Base-by-base conservation (phyloP, 2,888 invertebrate genomes). In the Sisyra nigra region DNA sequence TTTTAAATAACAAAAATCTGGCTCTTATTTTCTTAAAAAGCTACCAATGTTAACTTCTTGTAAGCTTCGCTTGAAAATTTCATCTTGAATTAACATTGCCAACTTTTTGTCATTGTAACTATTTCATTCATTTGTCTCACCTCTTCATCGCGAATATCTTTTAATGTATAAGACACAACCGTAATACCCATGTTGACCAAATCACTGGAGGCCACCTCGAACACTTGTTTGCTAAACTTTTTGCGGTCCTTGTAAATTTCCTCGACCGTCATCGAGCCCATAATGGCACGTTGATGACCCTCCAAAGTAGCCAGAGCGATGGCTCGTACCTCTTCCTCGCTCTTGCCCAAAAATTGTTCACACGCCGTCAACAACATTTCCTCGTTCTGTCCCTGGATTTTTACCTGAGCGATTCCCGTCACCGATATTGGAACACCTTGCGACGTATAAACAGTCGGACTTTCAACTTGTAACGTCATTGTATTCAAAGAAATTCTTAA, bases 381-480 rank as follows among this genome's bases (percentile, higher is more conserved):
- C 54, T 83, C 81, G 60, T 87, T 87, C 63, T 87, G 86, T 9
- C 87, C 86, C 66, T 86, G 86, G 51, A 87, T 84, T 64, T 86
- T 86, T 30, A 92, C 93, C 78, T 96, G 94, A 42, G 96, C 96
- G 54, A 96, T 93, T 49, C 94, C 94, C 29, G 93, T 94, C 30
- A 96, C 94, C 17, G 93, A 92, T 60, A 96, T 92, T 14, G 94
- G 92, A 18, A 96, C 94, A 44, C 94, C 94, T 65, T 93, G 91
- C 56, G 87, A 86, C 35, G 94, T 94, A 63, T 94, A 94, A 5
- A 96, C 94, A 42, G 88, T 89, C 7, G 91, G 89, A 54, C 91
- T 91, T 61, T 93, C 91, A 44, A 96, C 93, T 63, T 89, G 87
- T 42, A 96, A 73, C 2, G 94, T 96, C 92, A 96, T 94, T 1